Evolutionary conservation across 2,888 invertebrate species (phyloP), one percentile per base, ranked within the genome.

Genomic region (Cactoblastis cactorum): DNA sequence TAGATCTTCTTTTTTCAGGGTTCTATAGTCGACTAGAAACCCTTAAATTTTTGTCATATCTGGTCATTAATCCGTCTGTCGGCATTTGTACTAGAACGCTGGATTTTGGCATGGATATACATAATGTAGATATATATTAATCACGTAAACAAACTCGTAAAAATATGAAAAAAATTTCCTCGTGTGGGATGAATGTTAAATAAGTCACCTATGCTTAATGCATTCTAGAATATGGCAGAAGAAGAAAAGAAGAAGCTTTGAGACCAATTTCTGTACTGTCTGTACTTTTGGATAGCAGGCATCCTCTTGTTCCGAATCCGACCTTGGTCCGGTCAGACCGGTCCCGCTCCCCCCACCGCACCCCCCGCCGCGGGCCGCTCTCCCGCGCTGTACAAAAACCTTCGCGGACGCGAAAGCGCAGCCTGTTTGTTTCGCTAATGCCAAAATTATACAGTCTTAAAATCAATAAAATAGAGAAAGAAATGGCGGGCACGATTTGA

Each of bases 311-410:
- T 37, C 37, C 39, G 22, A 22, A 15, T 37, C 37, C 39, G 22
- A 22, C 39, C 39, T 41, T 22, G 22, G 22, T 41, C 39, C 39
- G 39, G 39, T 41, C 22, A 1, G 39, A 41, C 39, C 39, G 39
- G 39, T 41, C 39, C 22, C 11, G 12, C 39, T 6, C 12, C 22
- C 37, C 2, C 18, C 9, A 1, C 22, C 37, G 8, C 28, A 1
- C 14, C 34, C 14, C n/a, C n/a, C 33, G 3, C 33, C 33, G 33
- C 33, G 11, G 3, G 8, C 17, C 37, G 37, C 37, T 22, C 39
- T 41, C 39, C 39, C 14, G 39, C 39, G 39, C 12, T 12, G 39
- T 4, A 41, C 39, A 41, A 41, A 41, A 41, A 41, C 39, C 39
- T 41, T 2, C 22, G 39, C 22, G 39, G 22, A 9, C 39, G 39